These are phyloP conservation scores for Harpalus rubripes DNA, from an alignment of 2,888 invertebrate genomes.

Conservation along the genomic window DNA sequence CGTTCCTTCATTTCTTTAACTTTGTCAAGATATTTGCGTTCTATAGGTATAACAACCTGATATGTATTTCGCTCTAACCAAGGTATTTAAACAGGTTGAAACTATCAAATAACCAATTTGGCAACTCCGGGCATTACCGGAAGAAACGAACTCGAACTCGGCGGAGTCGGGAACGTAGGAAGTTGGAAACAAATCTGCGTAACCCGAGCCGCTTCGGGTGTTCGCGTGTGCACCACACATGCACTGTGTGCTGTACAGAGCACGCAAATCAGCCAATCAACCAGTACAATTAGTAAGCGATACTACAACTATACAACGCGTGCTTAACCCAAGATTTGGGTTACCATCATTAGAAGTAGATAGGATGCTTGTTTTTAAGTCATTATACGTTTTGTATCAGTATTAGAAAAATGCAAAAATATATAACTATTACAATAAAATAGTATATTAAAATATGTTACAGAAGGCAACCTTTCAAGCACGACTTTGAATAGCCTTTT, in stretches of 20 bases:
- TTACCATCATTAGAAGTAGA: constrained; percentile 5
- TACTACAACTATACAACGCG: neutral
- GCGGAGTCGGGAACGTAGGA: constrained; percentile 1
- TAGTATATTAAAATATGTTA: no score
- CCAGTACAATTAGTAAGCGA: constrained; percentile 9
- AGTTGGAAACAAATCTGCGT: constrained; percentile 50
- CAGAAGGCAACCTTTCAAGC: no score
- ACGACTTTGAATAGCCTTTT: no score
- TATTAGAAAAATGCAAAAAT: no score
- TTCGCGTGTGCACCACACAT: neutral
- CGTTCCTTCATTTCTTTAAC: no score
- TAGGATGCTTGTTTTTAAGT: neutral
- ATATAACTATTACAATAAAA: no score
- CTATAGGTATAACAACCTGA: neutral
- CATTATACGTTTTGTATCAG: neutral
- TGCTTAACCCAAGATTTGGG: constrained; percentile 12
- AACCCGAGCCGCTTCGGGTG: constrained; percentile 1
- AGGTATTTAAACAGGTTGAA: constrained; percentile 56
- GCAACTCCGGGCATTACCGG: constrained; percentile 41
- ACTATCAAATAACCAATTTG: constrained; percentile 64
- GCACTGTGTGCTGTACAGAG: neutral
- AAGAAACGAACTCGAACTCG: constrained; percentile 50
- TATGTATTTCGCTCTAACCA: constrained; percentile 33
- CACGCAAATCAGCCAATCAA: constrained; percentile 15
- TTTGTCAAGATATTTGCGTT: neutral